Evolutionary conservation across 2,888 invertebrate species (phyloP).

Genomic region (Cryptus armator): DNA sequence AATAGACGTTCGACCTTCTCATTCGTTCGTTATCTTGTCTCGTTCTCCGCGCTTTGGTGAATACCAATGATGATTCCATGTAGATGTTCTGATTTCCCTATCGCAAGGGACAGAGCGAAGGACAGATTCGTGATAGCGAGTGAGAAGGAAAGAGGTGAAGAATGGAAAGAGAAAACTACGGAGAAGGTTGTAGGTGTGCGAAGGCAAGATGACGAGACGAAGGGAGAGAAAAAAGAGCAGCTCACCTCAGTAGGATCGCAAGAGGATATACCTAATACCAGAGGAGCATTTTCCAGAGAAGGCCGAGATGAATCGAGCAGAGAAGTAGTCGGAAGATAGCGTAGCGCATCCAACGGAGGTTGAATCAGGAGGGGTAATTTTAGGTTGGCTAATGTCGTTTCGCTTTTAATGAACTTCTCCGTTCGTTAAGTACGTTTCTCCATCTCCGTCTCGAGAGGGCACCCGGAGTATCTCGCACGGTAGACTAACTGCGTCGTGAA

Average conservation of each 20-base stretch:
- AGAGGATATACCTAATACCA: slow-evolving; percentile 70
- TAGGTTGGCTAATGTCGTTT: slow-evolving; percentile 84
- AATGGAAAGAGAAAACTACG: slow-evolving; percentile 63
- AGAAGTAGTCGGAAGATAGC: slow-evolving; percentile 69
- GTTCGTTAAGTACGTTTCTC: slow-evolving; percentile 84
- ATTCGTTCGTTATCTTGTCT: slow-evolving; percentile 57
- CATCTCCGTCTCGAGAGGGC: slow-evolving; percentile 77
- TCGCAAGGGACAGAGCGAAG: slow-evolving; percentile 34
- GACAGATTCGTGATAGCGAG: slow-evolving; percentile 1
- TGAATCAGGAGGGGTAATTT: slow-evolving; percentile 82
- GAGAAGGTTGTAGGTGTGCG: slow-evolving; percentile 71
- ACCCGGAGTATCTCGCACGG: slow-evolving; percentile 43
- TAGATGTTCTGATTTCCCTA: not conserved
- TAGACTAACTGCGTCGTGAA: slow-evolving; percentile 56
- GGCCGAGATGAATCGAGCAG: slow-evolving; percentile 30
- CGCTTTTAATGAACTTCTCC: slow-evolving; percentile 85
- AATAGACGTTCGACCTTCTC: slow-evolving; percentile 32
- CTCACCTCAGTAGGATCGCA: slow-evolving; percentile 65
- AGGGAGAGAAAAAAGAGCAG: slow-evolving; percentile 60
- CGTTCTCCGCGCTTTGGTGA: slow-evolving; percentile 10
- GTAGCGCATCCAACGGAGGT: slow-evolving; percentile 69
- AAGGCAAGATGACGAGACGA: slow-evolving; percentile 68
- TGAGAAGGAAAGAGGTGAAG: slow-evolving; percentile 21
- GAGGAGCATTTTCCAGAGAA: slow-evolving; percentile 65
- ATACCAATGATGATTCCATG: slow-evolving; percentile 24